Conservation (phyloP, 2,888 invertebrate species). For the Steinernema scapterisci region DNA sequence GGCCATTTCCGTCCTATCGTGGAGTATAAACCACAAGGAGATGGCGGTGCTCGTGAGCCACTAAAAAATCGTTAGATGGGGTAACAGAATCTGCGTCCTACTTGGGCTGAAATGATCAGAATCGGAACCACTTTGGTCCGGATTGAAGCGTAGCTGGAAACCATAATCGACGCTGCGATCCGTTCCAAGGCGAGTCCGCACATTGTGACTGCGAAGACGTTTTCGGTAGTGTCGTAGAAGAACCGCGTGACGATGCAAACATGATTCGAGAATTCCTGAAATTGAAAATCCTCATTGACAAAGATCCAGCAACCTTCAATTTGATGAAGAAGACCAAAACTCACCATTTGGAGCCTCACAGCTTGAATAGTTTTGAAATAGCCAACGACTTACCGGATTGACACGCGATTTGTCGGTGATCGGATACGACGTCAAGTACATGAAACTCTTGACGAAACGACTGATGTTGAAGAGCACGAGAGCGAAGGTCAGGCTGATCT, state of each 20-base stretch:
- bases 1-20: background rate
- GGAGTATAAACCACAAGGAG: background rate
- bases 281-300: background rate
- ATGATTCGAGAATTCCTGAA: conserved; percentile 30
- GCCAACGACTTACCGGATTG: conserved; percentile 21
- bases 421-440: conserved; percentile 23
- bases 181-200: conserved; percentile 33
- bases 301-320: no score
- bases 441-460: conserved; percentile 35
- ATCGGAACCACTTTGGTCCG: conserved; percentile 23
- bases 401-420: background rate
- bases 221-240: conserved; percentile 36
- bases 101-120: conserved; percentile 32
- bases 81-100: background rate
- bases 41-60: conserved; percentile 27
- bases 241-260: conserved; percentile 36
- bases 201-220: conserved; percentile 34
- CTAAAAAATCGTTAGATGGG: conserved; percentile 1
- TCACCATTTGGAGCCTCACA: no score
- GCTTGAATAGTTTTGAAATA: background rate
- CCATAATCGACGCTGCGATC: conserved; percentile 33
- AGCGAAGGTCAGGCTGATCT: conserved; percentile 30
- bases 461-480: conserved; percentile 34
- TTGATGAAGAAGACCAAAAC: no score
- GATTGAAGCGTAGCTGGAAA: conserved; percentile 30